These are phyloP conservation scores for Cetonia aurata DNA, from an alignment of 2,888 invertebrate genomes.

Conservation along the genomic window DNA sequence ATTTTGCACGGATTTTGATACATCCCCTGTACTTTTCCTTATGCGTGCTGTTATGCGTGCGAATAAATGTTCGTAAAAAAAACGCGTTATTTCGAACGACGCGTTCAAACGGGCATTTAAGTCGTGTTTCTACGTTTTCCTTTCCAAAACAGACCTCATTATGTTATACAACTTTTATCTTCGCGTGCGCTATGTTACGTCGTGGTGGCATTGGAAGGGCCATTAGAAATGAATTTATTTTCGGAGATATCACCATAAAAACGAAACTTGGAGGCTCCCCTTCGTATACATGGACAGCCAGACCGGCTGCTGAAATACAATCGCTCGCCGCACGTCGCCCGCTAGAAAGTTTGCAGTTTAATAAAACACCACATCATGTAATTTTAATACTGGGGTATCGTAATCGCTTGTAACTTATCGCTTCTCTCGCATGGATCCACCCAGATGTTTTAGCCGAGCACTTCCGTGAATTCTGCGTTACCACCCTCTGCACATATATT, in stretches of 20 bases:
- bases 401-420: constrained; percentile 31
- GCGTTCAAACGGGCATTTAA: constrained; percentile 27
- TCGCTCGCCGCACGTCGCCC: constrained; percentile 3
- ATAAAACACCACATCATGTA: constrained; percentile 21
- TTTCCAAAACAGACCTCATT: constrained; percentile 32
- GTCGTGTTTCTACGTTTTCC: constrained; percentile 20
- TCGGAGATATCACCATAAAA: constrained; percentile 33
- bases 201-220: constrained; percentile 28
- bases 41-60: no score
- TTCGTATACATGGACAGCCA: background rate
- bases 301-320: constrained; percentile 15
- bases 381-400: constrained; percentile 15
- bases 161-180: constrained; percentile 35
- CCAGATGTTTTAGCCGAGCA: constrained; percentile 15
- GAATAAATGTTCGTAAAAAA: constrained; percentile 12
- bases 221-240: constrained; percentile 39
- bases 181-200: constrained; percentile 24
- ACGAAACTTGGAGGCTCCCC: constrained; percentile 21
- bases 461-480: background rate
- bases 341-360: constrained; percentile 29
- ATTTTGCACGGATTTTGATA: no score
- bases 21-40: no score
- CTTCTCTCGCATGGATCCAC: constrained; percentile 13
- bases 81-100: constrained; percentile 25
- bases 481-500: constrained; percentile 17